Evolutionary conservation across 1,140 invertebrate species (phyloP).

Genomic region (Cydia strobilella): DNA sequence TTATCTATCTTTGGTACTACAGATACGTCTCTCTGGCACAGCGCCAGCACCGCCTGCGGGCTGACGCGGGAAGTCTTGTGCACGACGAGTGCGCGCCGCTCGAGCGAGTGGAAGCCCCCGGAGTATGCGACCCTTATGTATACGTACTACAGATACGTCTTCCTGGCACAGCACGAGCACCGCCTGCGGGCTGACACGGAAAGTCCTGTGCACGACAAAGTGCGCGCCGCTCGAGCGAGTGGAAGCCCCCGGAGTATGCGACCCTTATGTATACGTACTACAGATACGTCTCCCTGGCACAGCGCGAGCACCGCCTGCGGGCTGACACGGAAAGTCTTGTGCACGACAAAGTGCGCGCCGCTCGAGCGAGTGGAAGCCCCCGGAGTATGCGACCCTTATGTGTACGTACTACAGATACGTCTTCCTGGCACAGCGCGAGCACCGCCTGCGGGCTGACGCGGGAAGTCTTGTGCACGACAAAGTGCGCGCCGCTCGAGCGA

Average conservation of each 20-base stretch:
- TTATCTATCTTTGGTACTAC: no score
- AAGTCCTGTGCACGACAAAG: conserved; percentile 79
- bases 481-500: no score
- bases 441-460: conserved; percentile 79
- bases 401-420: conserved; percentile 34
- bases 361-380: no score
- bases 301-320: conserved; percentile 81
- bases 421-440: conserved; percentile 74
- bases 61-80: conserved; percentile 77
- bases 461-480: conserved; percentile 79
- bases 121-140: no score
- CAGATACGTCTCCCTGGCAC: conserved; percentile 46
- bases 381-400: no score
- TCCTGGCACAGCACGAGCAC: conserved; percentile 77
- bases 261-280: not conserved
- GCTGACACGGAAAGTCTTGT: conserved; percentile 78
- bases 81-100: no score
- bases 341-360: no score
- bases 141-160: conserved; percentile 34
- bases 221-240: no score
- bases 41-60: conserved; percentile 79
- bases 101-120: no score
- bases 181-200: conserved; percentile 78
- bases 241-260: no score
- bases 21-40: conserved; percentile 57